Evolutionary conservation across 2,888 invertebrate genomes (phyloP), one percentile per base, ranked within the genome.

Genomic region (Elmis aenea): DNA sequence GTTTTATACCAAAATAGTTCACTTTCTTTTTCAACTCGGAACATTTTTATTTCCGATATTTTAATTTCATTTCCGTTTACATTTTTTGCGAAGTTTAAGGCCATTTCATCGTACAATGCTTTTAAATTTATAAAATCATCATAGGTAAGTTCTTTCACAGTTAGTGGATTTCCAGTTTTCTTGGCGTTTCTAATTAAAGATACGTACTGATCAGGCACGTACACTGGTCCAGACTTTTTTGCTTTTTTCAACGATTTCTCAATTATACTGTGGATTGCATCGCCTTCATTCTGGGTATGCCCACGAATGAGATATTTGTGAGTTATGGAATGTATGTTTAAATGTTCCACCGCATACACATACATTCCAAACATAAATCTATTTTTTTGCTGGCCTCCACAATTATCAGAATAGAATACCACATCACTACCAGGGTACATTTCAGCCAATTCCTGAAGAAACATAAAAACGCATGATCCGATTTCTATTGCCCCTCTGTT

Each of bases 401-500:
- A 30, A 21, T 30, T 30, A 9, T 21, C 30, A 10, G 21, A 21
- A 16, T 22, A 30, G 11, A 30, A 21, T 6, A 30, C 21, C 1
- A 30, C 3, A 9, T 30, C 30, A 3, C 2, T n/a, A 13, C 21
- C 13, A 12, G 30, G 30, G 2, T 14, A 8, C 6, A 6, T 9
- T 21, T 30, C 10, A 2, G 30, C 13, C 6, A 30, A 4, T 30
- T 30, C 22, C 10, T 30, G 4, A 22, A 30, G 22, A 30, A 13
- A 30, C 5, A 30, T 8, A 4, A 30, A 15, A 11, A 30, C 21
- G n/a, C n/a, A n/a, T n/a, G 18, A 22, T 21, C 30, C 30, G 12
- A 30, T 16, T 30, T 16, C 30, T 12, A 18, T 21, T 13, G 22
- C 30, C n/a, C 30, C 30, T 30, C 21, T 30, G 2, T 30, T 9